Evolutionary conservation across 2,888 invertebrate species (phyloP).

Genomic region (Synanthedon vespiformis): DNA sequence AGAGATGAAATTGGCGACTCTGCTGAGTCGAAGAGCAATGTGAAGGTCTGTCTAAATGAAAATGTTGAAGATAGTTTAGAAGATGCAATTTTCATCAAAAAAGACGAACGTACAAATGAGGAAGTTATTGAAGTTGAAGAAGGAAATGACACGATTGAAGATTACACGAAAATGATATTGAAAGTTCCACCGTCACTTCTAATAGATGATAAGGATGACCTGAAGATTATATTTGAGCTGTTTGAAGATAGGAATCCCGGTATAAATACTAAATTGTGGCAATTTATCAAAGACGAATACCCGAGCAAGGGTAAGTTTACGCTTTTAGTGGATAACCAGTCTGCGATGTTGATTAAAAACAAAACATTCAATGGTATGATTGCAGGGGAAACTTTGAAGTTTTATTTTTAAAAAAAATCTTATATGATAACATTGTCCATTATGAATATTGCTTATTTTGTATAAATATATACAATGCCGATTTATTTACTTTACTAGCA

Average conservation of each 20-base stretch:
- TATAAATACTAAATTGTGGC: conserved; percentile 49
- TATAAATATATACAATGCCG: no score
- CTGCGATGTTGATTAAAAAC: conserved; percentile 31
- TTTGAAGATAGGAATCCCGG: conserved; percentile 55
- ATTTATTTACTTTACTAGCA: no score
- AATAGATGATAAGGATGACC: conserved; percentile 43
- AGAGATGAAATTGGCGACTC: conserved; percentile 5
- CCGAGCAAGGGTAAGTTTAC: conserved; percentile 38
- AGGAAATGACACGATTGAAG: conserved; percentile 2
- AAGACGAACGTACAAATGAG: neutral
- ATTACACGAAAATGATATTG: conserved; percentile 32
- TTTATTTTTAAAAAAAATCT: conserved; percentile 18
- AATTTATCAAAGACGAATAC: conserved; percentile 28
- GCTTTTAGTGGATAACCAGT: conserved; percentile 39
- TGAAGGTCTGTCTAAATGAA: no score
- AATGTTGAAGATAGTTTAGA: neutral
- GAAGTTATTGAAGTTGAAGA: neutral
- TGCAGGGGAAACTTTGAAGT: conserved; percentile 42
- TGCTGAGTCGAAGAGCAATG: neutral
- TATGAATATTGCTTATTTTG: no score
- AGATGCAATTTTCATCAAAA: neutral
- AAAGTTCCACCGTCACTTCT: conserved; percentile 40
- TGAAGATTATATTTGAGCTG: conserved; percentile 46
- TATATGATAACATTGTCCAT: neutral
- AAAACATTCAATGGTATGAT: conserved; percentile 37